Base-by-base conservation (phyloP, 2,888 invertebrate genomes). In the Pocota personata region DNA sequence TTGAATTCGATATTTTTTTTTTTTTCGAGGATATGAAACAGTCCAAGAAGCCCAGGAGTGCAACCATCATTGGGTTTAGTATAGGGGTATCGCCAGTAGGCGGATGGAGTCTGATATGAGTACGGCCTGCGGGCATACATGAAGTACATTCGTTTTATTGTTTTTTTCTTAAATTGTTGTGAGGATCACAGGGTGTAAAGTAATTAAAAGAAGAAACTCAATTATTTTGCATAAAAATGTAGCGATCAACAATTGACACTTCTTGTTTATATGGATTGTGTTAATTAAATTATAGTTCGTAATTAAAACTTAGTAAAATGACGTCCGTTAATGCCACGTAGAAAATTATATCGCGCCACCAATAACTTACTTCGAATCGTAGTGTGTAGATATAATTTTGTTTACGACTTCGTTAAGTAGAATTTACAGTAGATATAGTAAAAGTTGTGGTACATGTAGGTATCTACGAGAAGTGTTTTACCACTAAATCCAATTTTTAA, bases 1-100 rank as follows among this genome's bases (percentile, higher is more conserved):
- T 80, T 84, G 80, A 64, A 80, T 75, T 75, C 84, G 58, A 84
- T 80, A 84, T 57, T 67, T 72, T 52, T 43, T 67, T 67, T 46
- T 57, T 57, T 46, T 48, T 48, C 57, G 77, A 77, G 71, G 71
- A 77, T 58, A 52, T 40, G 57, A 55, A 27, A 66, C 40, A 32
- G 30, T 32, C 55, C 37, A 24, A 46, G 46, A 52, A 30, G 27
- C 24, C 37, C 69, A 62, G 66, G 52, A 80, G 50, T 75, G 14
- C 57, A 52, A 43, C 37, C 43, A 64, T 48, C 71, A 58, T 19
- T 64, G 55, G 62, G 35, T 16, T 78, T 62, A 32, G 67, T 48
- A 58, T 24, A 58, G 46, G 64, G 50, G 43, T 71, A 60, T 52
- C 48, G 71, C 30, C 67, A 73, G 78, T 78, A 43, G 83, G 83